Conservation (phyloP, 1,140 invertebrate species). For the Diprion similis region DNA sequence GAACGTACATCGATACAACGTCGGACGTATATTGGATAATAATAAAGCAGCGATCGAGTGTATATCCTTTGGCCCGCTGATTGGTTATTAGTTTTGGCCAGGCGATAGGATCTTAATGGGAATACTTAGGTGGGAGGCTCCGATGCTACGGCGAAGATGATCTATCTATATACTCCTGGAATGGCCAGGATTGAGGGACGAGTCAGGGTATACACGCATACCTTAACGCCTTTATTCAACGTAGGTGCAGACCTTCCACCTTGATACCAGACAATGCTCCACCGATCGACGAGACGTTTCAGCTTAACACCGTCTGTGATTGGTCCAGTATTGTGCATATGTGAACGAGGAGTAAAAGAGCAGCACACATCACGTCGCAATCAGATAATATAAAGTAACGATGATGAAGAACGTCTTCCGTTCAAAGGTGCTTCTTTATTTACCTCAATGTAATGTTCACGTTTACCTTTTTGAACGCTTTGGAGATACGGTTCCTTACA, state of each 20-base stretch:
- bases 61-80: constrained; percentile 44
- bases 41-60: constrained; percentile 48
- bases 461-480: too few species aligned
- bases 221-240: not conserved
- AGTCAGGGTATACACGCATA: not conserved
- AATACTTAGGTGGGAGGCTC: constrained; percentile 57
- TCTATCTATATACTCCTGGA: not conserved
- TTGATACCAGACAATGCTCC: constrained; percentile 32
- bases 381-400: too few species aligned
- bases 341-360: too few species aligned
- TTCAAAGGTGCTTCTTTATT: too few species aligned
- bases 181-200: not conserved
- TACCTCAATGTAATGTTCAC: too few species aligned
- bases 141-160: constrained; percentile 47
- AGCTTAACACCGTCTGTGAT: too few species aligned
- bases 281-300: not conserved
- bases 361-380: too few species aligned
- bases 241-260: too few species aligned
- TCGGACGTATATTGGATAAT: constrained; percentile 47
- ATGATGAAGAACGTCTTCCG: too few species aligned
- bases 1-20: constrained; percentile 27
- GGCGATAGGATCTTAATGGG: constrained; percentile 55
- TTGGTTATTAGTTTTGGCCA: constrained; percentile 57
- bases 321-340: too few species aligned
- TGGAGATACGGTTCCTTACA: too few species aligned